phyloP scores from a whole-genome alignment of 2,113 vertebrate genomes.

The Dolichotis patagonum region DNA sequence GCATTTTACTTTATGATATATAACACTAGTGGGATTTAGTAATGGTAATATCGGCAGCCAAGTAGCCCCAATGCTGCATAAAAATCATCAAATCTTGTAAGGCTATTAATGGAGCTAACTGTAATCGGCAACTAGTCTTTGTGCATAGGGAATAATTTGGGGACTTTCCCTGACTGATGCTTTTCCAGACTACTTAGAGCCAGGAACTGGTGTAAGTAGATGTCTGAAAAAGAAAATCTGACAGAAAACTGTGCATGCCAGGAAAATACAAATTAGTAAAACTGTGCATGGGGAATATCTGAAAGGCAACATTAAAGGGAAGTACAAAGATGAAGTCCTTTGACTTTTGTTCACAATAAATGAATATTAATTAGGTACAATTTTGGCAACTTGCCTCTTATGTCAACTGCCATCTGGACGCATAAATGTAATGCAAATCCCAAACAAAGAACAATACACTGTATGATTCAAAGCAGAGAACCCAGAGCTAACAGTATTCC shows the following conservation, averaged over 20 bases:
- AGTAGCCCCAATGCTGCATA: constrained; percentile 72
- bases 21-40: constrained; percentile 60
- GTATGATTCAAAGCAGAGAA: constrained; percentile 66
- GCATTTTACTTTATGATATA: constrained; percentile 27
- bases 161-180: constrained; percentile 74
- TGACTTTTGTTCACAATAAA: constrained; percentile 76
- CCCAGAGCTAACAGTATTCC: constrained; percentile 56
- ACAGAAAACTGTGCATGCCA: constrained; percentile 61
- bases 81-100: constrained; percentile 77
- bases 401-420: constrained; percentile 69
- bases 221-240: constrained; percentile 58
- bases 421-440: constrained; percentile 49
- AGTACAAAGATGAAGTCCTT: constrained; percentile 67
- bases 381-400: constrained; percentile 64
- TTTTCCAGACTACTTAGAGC: constrained; percentile 78
- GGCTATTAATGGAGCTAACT: constrained; percentile 70
- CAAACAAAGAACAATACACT: constrained; percentile 73
- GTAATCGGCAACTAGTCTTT: constrained; percentile 72
- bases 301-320: constrained; percentile 73
- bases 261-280: constrained; percentile 33
- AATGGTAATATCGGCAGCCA: constrained; percentile 66
- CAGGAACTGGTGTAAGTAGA: constrained; percentile 67
- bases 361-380: constrained; percentile 71
- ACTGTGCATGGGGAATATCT: not conserved
- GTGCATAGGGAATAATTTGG: constrained; percentile 71